phyloP scores from a whole-genome alignment of 2,888 invertebrate genomes.

The Himalopsyche japonica region DNA sequence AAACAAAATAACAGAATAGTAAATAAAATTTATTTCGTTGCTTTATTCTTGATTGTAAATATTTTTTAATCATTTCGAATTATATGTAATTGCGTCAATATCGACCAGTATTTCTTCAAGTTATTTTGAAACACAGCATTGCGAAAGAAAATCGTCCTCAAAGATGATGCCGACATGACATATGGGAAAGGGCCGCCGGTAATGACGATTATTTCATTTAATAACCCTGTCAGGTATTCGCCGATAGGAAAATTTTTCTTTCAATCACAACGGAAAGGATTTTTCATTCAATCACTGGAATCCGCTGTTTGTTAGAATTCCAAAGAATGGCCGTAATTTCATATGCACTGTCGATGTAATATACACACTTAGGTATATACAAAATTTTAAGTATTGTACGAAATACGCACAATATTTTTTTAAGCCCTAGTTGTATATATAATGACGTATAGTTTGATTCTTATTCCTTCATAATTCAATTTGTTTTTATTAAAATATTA shows the following conservation, averaged over 20 bases:
- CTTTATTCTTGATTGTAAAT: not conserved
- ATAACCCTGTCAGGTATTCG: not conserved
- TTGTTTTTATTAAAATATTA: too few relatives aligned
- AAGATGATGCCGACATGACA: conserved; percentile 28
- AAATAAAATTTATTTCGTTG: not conserved
- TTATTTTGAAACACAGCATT: not conserved
- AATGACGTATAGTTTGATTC: too few relatives aligned
- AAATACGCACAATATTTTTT: too few relatives aligned
- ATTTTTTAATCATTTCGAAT: not conserved
- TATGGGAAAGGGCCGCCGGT: not conserved
- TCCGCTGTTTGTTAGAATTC: not conserved
- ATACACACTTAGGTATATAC: too few relatives aligned
- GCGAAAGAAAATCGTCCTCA: conserved; percentile 4
- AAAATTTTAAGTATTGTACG: too few relatives aligned
- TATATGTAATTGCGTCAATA: not conserved
- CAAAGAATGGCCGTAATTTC: not conserved
- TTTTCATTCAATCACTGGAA: not conserved
- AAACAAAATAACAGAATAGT: not conserved
- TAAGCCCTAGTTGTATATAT: too few relatives aligned
- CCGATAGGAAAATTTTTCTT: not conserved
- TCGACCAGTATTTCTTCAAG: not conserved
- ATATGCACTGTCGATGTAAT: not conserved
- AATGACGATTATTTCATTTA: conserved; percentile 8
- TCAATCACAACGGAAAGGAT: not conserved
- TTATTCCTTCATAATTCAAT: too few relatives aligned